Conservation (phyloP, 2,888 invertebrate species). For the Hydropsyche betteni region DNA sequence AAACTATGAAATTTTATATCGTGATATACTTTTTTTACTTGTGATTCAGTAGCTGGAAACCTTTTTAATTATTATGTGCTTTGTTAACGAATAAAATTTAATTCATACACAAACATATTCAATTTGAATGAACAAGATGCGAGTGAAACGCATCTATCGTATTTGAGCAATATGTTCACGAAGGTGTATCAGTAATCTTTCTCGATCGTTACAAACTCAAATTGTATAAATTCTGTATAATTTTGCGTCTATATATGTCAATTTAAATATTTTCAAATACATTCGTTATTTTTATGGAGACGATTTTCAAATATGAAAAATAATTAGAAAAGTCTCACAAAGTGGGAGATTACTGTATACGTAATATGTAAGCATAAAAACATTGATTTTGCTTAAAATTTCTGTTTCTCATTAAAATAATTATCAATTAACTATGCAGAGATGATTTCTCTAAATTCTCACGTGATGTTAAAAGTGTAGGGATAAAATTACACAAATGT, state of each 20-base stretch:
- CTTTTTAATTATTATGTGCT: too few relatives aligned
- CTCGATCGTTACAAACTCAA: not conserved
- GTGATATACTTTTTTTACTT: not conserved
- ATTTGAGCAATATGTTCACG: too few relatives aligned
- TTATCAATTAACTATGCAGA: too few relatives aligned
- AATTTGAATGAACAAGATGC: too few relatives aligned
- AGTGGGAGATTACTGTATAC: too few relatives aligned
- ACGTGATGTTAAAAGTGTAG: slow-evolving; percentile 6
- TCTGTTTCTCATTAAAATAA: slow-evolving; percentile 5
- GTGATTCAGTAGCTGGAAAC: not conserved
- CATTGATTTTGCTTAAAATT: not conserved
- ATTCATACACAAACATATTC: too few relatives aligned
- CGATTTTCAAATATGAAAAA: slow-evolving; percentile 3
- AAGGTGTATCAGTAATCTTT: not conserved
- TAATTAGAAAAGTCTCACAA: not conserved
- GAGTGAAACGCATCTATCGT: too few relatives aligned
- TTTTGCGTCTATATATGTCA: not conserved
- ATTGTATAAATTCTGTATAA: not conserved
- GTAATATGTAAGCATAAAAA: slow-evolving; percentile 8
- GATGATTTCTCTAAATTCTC: slow-evolving; percentile 9
- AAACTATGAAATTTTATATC: too few relatives aligned
- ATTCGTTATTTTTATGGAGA: not conserved
- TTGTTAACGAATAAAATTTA: too few relatives aligned
- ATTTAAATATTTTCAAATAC: not conserved
- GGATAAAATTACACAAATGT: slow-evolving; percentile 2